Conservation (phyloP, 2,888 invertebrate genomes). For the Microchrysa polita region DNA sequence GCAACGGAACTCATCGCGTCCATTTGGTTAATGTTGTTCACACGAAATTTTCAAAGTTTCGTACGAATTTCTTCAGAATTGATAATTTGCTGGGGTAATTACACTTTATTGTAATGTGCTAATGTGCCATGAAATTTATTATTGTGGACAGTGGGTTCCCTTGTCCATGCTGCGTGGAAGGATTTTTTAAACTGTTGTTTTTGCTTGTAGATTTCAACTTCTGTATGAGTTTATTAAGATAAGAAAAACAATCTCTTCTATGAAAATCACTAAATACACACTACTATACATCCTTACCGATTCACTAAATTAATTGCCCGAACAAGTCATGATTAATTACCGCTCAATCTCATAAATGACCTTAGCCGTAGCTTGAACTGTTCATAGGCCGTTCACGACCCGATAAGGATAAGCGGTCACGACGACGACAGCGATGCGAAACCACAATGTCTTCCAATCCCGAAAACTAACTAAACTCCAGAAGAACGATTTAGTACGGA, state of each 20-base stretch:
- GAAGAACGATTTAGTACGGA: slow-evolving; percentile 14
- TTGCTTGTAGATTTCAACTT: no score
- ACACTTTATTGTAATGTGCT: slow-evolving; percentile 57
- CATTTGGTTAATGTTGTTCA: neutral
- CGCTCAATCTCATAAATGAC: slow-evolving; percentile 31
- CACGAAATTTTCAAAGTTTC: neutral
- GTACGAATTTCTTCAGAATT: slow-evolving; percentile 2
- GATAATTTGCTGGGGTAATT: slow-evolving; percentile 52
- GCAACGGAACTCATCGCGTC: no score
- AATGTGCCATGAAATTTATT: slow-evolving; percentile 58
- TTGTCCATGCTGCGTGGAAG: no score
- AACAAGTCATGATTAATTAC: slow-evolving; percentile 32
- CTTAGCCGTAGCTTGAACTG: neutral
- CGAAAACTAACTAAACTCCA: neutral
- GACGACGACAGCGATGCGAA: no score
- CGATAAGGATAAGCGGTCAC: slow-evolving; percentile 2
- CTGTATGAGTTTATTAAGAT: no score
- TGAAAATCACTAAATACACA: no score
- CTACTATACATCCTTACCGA: neutral
- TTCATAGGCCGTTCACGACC: neutral
- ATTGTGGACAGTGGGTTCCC: slow-evolving; percentile 35
- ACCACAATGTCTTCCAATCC: neutral
- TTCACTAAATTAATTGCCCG: neutral
- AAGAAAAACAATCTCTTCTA: no score
- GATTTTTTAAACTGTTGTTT: no score